Evolutionary conservation across 2,797 vertebrate genomes (phyloP).

Genomic region (Lepidocolaptes lacrymiger): DNA sequence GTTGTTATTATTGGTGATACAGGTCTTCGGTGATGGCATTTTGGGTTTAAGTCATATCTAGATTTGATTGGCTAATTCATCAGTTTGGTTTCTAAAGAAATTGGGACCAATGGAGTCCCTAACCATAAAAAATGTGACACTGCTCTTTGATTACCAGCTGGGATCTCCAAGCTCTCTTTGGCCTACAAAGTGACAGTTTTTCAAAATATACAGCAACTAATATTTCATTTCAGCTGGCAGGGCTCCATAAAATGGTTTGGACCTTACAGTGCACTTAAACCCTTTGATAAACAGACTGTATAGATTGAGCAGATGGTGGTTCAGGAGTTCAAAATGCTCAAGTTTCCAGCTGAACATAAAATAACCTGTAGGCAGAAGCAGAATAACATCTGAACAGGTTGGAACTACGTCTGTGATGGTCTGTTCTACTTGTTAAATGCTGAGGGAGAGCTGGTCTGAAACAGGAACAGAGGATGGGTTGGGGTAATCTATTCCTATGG

Average conservation of each 20-base stretch:
- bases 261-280: conserved; percentile 47
- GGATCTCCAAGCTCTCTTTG: conserved; percentile 43
- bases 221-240: conserved; percentile 66
- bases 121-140: conserved; percentile 49
- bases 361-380: conserved; percentile 55
- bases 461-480: background rate
- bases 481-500: background rate
- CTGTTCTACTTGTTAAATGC: conserved; percentile 33
- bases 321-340: conserved; percentile 67
- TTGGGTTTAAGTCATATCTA: conserved; percentile 34
- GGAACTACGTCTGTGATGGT: background rate
- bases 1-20: background rate
- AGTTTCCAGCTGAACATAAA: conserved; percentile 44
- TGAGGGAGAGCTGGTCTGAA: background rate
- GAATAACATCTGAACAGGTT: conserved; percentile 66
- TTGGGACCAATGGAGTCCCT: background rate
- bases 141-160: conserved; percentile 34
- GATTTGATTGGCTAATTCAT: conserved; percentile 44
- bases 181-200: conserved; percentile 39
- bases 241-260: conserved; percentile 52
- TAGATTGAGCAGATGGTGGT: conserved; percentile 59
- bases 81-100: conserved; percentile 13
- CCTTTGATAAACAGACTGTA: conserved; percentile 52
- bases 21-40: background rate
- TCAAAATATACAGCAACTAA: conserved; percentile 54